Evolutionary conservation across 2,888 invertebrate genomes (phyloP), one percentile per base, ranked within the genome.

Genomic region (Rotaria sp.): DNA sequence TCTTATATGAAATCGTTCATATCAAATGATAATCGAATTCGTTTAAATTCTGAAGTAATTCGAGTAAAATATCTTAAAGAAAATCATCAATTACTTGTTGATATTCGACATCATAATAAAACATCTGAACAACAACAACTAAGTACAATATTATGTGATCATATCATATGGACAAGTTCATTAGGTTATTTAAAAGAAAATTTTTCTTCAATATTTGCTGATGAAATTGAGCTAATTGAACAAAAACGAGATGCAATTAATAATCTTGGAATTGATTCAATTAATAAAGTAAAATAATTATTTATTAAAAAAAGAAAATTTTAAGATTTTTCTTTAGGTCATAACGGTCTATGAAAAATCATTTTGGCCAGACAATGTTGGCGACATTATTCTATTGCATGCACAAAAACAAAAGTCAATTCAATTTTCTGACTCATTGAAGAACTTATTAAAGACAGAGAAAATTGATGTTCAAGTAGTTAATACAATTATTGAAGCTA

Each of bases 171-270:
- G 80, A 80, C 80, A 45, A 80, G 24, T 45, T 80, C 80, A 80
- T 80, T 80, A 26, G 80, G 80, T 21, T 80, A 45, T 80, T 80
- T 80, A n/a, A 80, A 80, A 26, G 41, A 80, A 80, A 80, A 80
- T 15, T 80, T 80, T 80, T 41, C 41, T 11, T 45, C 26, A 45
- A 80, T 80, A 80, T 80, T 80, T 13, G 2, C n/a, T n/a, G n/a
- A 11, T 41, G 80, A 80, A 45, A 41, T n/a, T 3, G n/a, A 80
- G 13, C 80, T 80, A 15, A 41, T 80, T n/a, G 26, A 41, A 4
- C 26, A 45, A n/a, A 80, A 80, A 80, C 24, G 4, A 13, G 3
- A 80, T 41, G 80, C 45, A 26, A 45, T 80, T n/a, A 45, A 80
- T 13, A 45, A 45, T n/a, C 45, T 80, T 41, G 80, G 80, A n/a